These are phyloP conservation scores for Sogatella furcifera DNA, from an alignment of 1,140 invertebrate genomes.

Conservation along the genomic window DNA sequence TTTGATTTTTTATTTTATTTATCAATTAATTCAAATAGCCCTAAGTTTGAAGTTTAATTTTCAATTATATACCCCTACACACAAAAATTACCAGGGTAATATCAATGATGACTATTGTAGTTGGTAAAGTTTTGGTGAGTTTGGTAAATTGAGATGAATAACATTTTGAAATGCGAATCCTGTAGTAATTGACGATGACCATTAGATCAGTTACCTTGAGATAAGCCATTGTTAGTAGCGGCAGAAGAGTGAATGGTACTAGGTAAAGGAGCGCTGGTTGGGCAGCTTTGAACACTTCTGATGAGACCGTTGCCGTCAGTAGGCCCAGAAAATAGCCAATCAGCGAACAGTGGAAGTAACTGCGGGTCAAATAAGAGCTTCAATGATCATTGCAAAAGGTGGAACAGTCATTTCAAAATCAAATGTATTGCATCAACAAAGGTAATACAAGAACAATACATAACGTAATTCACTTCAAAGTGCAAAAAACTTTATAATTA, in stretches of 20 bases:
- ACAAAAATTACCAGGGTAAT: too few species aligned
- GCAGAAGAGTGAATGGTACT: slow-evolving; percentile 92
- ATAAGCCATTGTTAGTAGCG: slow-evolving; percentile 93
- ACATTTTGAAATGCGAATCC: too few species aligned
- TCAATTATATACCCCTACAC: too few species aligned
- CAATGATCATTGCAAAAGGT: background rate
- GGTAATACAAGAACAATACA: slow-evolving; percentile 33
- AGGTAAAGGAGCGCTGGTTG: slow-evolving; percentile 94
- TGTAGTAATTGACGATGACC: too few species aligned
- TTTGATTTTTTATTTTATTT: too few species aligned
- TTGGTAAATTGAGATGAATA: too few species aligned
- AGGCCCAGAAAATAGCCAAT: slow-evolving; percentile 95
- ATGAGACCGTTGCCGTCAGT: slow-evolving; percentile 91
- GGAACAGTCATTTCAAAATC: background rate
- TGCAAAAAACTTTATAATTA: too few species aligned
- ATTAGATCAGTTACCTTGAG: slow-evolving; percentile 52
- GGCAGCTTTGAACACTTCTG: slow-evolving; percentile 94
- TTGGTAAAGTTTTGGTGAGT: too few species aligned
- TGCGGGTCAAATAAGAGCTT: slow-evolving; percentile 18
- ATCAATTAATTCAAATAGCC: too few species aligned
- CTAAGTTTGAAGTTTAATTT: too few species aligned
- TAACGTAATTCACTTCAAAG: slow-evolving; percentile 24
- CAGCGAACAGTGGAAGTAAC: slow-evolving; percentile 95
- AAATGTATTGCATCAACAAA: too few species aligned
- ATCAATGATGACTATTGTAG: too few species aligned